phyloP scores from a whole-genome alignment of 2,888 invertebrate species.

The Euspilapteryx auroguttella region DNA sequence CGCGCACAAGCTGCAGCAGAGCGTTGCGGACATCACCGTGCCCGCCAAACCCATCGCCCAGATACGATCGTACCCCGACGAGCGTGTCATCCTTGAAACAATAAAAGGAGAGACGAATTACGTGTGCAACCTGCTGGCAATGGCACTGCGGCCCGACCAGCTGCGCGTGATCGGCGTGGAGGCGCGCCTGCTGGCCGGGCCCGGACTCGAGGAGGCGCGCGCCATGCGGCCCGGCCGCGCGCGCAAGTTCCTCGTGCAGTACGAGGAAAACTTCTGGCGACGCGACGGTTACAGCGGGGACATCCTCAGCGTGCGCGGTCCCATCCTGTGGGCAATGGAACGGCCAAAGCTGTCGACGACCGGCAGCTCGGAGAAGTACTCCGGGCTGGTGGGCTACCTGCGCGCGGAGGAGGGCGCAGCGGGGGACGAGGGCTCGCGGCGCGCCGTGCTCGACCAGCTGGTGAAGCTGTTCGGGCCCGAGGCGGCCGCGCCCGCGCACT shows the following conservation, averaged over 20 bases:
- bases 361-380: conserved; percentile 21
- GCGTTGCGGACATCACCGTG: conserved; percentile 31
- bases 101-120: conserved; percentile 35
- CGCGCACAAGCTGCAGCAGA: conserved; percentile 24
- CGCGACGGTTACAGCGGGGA: conserved; percentile 40
- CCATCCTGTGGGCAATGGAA: conserved; percentile 50
- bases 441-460: conserved; percentile 31
- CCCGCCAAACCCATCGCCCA: conserved; percentile 24
- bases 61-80: conserved; percentile 28
- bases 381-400: conserved; percentile 31
- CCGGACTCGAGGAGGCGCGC: conserved; percentile 14
- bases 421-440: conserved; percentile 15
- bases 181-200: conserved; percentile 20
- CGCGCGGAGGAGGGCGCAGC: conserved; percentile 14
- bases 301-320: conserved; percentile 41
- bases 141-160: conserved; percentile 44
- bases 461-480: conserved; percentile 32
- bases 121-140: conserved; percentile 36
- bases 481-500: conserved; percentile 26
- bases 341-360: conserved; percentile 27
- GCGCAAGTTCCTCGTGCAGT: conserved; percentile 34
- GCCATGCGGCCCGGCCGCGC: conserved; percentile 23
- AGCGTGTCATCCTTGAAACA: conserved; percentile 36
- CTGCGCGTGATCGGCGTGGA: conserved; percentile 30
- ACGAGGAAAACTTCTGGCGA: conserved; percentile 37